These are phyloP conservation scores for Orchestes rusci DNA, from an alignment of 2,888 invertebrate species.

Conservation along the genomic window DNA sequence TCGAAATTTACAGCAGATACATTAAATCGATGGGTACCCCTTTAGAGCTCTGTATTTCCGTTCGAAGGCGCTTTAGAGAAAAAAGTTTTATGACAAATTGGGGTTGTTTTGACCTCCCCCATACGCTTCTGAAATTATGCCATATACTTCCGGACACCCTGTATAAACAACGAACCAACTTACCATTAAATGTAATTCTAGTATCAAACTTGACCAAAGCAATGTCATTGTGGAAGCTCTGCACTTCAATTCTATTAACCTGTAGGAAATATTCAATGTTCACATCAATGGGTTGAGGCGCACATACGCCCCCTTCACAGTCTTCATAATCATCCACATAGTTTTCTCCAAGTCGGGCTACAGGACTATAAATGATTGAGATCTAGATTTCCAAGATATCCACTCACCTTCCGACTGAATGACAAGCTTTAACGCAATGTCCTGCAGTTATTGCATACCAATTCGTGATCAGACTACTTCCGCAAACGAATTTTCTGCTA, in stretches of 20 bases:
- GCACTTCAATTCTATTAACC: slow-evolving; percentile 16
- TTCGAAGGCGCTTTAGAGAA: too few species aligned
- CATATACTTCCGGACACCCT: too few species aligned
- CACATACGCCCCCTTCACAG: slow-evolving; percentile 36
- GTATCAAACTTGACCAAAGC: slow-evolving; percentile 5
- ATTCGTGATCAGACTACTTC: slow-evolving; percentile 61
- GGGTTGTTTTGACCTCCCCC: too few species aligned
- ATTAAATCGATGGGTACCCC: too few species aligned
- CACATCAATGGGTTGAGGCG: slow-evolving; percentile 41
- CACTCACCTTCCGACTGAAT: too few species aligned
- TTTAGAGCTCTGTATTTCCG: too few species aligned
- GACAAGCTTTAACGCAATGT: slow-evolving; percentile 59
- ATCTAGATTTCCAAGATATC: too few species aligned
- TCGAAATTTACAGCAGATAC: too few species aligned
- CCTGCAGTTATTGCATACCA: slow-evolving; percentile 67
- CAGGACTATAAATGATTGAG: neutral
- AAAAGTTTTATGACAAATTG: too few species aligned
- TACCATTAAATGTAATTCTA: slow-evolving; percentile 18
- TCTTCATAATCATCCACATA: slow-evolving; percentile 29
- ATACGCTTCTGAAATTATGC: too few species aligned
- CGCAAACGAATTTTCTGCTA: slow-evolving; percentile 47
- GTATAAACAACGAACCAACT: too few species aligned
- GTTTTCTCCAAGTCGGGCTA: slow-evolving; percentile 35
- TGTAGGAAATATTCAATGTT: too few species aligned
- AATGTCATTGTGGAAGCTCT: slow-evolving; percentile 2